Percentiles rank a stretch among this genome's conserved stretches.
Conservation (phyloP, 1,140 invertebrate species). For the Melitaea cinxia region DNA sequence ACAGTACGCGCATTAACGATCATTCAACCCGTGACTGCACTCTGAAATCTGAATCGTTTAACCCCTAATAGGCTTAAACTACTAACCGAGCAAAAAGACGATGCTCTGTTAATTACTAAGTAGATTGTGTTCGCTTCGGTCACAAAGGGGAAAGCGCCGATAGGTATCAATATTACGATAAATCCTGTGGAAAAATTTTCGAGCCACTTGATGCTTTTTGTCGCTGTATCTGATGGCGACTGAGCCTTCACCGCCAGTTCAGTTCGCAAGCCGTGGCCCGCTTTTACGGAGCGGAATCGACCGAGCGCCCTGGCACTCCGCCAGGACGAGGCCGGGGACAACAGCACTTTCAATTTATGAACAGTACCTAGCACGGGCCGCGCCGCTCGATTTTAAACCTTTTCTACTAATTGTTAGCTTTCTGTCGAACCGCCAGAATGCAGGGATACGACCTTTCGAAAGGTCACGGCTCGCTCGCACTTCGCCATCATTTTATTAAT, state of each 20-base stretch:
- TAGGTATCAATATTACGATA: not conserved
- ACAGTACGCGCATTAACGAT: not conserved
- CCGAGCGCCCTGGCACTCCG: constrained; percentile 55
- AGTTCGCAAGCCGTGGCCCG: constrained; percentile 28
- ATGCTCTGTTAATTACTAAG: not conserved
- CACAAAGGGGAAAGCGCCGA: not conserved
- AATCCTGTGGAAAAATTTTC: not conserved
- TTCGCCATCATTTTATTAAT: not conserved
- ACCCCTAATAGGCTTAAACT: constrained; percentile 16
- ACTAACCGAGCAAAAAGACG: constrained; percentile 1
- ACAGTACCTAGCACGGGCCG: constrained; percentile 49
- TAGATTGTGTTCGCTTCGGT: not conserved
- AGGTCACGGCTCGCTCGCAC: not conserved
- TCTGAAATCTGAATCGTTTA: constrained; percentile 20
- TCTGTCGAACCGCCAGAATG: not conserved
- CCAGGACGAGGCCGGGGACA: constrained; percentile 50
- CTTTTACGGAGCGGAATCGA: constrained; percentile 53
- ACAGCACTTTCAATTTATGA: constrained; percentile 56
- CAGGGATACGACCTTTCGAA: not conserved
- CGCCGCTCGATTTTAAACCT: constrained; percentile 36
- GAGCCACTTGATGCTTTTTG: not conserved
- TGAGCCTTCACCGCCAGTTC: not conserved
- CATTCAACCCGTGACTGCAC: constrained; percentile 4
- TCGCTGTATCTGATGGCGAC: constrained; percentile 2
- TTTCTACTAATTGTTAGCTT: constrained; percentile 20